These are phyloP conservation scores for Adrianichthys oophorus DNA, from an alignment of 2,797 vertebrate species.

Conservation along the genomic window DNA sequence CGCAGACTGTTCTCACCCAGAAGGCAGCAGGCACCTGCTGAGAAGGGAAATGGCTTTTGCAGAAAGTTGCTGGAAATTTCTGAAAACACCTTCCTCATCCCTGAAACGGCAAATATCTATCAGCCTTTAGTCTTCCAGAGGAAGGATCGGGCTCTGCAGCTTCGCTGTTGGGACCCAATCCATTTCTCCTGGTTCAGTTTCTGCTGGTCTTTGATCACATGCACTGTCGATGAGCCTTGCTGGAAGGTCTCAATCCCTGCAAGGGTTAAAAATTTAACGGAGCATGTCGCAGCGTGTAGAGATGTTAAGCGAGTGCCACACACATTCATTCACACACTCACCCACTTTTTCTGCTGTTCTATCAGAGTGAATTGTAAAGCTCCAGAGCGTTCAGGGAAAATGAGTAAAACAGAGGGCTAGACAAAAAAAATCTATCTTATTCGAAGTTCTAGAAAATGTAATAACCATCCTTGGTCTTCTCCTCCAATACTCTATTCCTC, in stretches of 20 bases:
- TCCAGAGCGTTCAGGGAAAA: conserved; percentile 13
- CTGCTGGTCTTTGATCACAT: conserved; percentile 8
- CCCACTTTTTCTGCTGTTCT: conserved; percentile 30
- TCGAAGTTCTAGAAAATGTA: conserved; percentile 5
- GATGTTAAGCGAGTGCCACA: conserved; percentile 31
- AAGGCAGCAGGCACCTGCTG: conserved; percentile 17
- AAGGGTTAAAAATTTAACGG: conserved; percentile 41
- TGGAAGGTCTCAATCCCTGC: conserved; percentile 20
- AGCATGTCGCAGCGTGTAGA: conserved; percentile 31
- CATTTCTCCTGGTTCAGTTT: conserved; percentile 3
- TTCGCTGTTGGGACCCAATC: conserved; percentile 2
- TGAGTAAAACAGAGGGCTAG: conserved; percentile 7
- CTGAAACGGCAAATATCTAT: conserved; percentile 24
- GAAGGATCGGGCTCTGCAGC: neutral
- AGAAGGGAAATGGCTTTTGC: conserved; percentile 15
- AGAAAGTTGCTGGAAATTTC: conserved; percentile 10
- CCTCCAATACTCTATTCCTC: too few species aligned
- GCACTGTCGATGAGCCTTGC: conserved; percentile 4
- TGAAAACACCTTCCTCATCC: conserved; percentile 20
- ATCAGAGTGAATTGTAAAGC: conserved; percentile 27
- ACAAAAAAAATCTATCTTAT: conserved; percentile 3
- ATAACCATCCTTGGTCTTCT: neutral
- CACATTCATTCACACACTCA: conserved; percentile 23
- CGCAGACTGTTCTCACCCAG: neutral
- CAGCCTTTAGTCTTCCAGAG: conserved; percentile 20